Evolutionary conservation across 1,140 invertebrate genomes (phyloP), one percentile per base, ranked within the genome.

Genomic region (Camponotus floridanus): DNA sequence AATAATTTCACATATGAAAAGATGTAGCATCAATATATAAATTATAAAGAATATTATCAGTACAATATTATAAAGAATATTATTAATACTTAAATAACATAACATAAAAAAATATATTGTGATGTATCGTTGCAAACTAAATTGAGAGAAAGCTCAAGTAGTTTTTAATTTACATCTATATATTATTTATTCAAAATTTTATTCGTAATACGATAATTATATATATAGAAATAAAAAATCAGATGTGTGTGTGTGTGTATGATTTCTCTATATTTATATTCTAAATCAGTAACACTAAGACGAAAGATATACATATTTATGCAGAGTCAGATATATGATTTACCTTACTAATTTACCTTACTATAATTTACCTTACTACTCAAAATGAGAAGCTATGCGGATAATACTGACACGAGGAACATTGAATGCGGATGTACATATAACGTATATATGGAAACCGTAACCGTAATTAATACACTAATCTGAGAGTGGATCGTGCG

Each of bases 391-490:
- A 74, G 55, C 9, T 81, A 83, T 42, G 39, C 39, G 68, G 6
- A 21, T 73, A 61, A 73, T 36, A 74, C 74, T 74, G 79, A 74
- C 55, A 74, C 26, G 68, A 26, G 31, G 68, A 48, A 83, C 68
- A 83, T 36, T 73, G 45, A 73, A 74, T n/a, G 68, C 67, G 39
- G 18, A 59, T 73, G n/a, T 13, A 39, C 45, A 62, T 18, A 51
- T 51, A 5, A 48, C 15, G 39, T 83, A 74, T 45, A 74, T 36
- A 21, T 61, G 68, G 68, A 61, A 74, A 64, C 62, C 79, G 68
- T 62, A 83, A 83, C 55, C 79, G 68, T 83, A 83, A 83, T 83
- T 83, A 83, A 83, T 83, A 83, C 39, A 83, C 79, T 83, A 83
- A 83, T 83, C 79, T 70, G 68, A 73, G 68, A 74, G 79, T 62